phyloP scores from a whole-genome alignment of 2,888 invertebrate genomes.

The Mamestra brassicae region DNA sequence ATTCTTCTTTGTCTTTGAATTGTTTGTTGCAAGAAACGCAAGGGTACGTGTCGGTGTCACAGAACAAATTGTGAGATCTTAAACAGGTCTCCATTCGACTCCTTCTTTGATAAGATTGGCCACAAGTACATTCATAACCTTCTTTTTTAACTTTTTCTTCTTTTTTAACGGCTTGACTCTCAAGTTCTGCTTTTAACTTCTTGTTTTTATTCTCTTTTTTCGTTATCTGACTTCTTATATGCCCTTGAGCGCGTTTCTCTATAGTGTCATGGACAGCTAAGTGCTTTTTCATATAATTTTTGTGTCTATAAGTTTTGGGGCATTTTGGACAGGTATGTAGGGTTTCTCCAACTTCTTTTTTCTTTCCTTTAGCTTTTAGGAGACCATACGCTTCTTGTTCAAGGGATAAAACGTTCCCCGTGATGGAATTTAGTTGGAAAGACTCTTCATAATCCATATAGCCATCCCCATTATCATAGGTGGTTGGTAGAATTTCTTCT shows the following conservation, averaged over 20 bases:
- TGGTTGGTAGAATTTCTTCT: slow-evolving; percentile 83
- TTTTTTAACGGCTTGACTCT: slow-evolving; percentile 47
- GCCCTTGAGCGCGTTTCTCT: slow-evolving; percentile 78
- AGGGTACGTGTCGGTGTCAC: slow-evolving; percentile 72
- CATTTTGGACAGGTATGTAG: slow-evolving; percentile 78
- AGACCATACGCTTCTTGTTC: slow-evolving; percentile 86
- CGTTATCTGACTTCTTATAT: slow-evolving; percentile 76
- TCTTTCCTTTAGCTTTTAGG: slow-evolving; percentile 76
- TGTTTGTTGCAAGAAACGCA: slow-evolving; percentile 82
- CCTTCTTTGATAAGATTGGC: slow-evolving; percentile 79
- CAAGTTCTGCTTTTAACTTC: slow-evolving; percentile 63
- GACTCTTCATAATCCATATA: slow-evolving; percentile 73
- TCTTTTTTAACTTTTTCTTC: slow-evolving; percentile 72
- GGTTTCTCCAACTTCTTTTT: slow-evolving; percentile 52
- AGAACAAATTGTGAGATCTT: slow-evolving; percentile 79
- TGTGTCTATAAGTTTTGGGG: slow-evolving; percentile 73
- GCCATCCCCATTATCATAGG: slow-evolving; percentile 64
- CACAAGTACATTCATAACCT: slow-evolving; percentile 85
- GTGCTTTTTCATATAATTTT: slow-evolving; percentile 73
- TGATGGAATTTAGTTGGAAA: slow-evolving; percentile 87
- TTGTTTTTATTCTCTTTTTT: slow-evolving; percentile 73
- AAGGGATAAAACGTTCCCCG: slow-evolving; percentile 82
- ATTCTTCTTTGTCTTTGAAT: slow-evolving; percentile 81
- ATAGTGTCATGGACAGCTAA: slow-evolving; percentile 79
- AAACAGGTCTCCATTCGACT: slow-evolving; percentile 86